Conservation (phyloP, 2,888 invertebrate genomes). For the Volucella zonaria region DNA sequence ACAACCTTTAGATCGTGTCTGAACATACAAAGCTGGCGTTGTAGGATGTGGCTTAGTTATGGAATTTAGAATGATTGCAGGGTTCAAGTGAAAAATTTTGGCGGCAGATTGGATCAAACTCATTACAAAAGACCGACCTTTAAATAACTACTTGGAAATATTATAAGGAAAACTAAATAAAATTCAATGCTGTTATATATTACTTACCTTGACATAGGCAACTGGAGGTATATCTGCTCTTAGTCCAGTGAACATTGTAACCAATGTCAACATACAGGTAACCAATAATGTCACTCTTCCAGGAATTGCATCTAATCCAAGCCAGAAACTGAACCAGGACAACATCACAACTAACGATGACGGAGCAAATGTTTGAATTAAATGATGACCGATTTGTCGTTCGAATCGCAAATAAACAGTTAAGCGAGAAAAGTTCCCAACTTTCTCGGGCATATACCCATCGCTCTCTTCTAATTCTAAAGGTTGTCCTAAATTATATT, state of each 20-base stretch:
- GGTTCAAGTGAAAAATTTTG: too few relatives aligned
- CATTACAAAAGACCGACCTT: too few relatives aligned
- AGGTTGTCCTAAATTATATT: slow-evolving; percentile 90
- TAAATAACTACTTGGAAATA: too few relatives aligned
- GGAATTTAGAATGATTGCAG: too few relatives aligned
- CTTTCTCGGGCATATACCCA: slow-evolving; percentile 90
- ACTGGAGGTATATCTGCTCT: slow-evolving; percentile 93
- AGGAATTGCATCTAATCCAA: slow-evolving; percentile 92
- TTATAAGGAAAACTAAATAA: slow-evolving; percentile 44
- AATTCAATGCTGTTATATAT: background rate
- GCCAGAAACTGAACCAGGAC: slow-evolving; percentile 94
- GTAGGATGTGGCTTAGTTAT: too few relatives aligned
- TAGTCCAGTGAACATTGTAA: slow-evolving; percentile 93
- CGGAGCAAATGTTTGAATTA: slow-evolving; percentile 93
- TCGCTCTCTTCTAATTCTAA: slow-evolving; percentile 88
- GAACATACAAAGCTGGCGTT: too few relatives aligned
- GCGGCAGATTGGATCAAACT: too few relatives aligned
- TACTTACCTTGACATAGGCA: slow-evolving; percentile 91
- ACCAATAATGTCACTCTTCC: slow-evolving; percentile 91
- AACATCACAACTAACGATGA: slow-evolving; percentile 92
- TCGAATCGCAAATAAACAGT: slow-evolving; percentile 91
- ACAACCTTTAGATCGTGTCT: too few relatives aligned
- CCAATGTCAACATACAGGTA: slow-evolving; percentile 92
- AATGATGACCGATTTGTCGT: slow-evolving; percentile 91
- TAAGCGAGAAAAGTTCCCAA: slow-evolving; percentile 91